Evolutionary conservation across 2,888 invertebrate genomes (phyloP).

Genomic region (Lasiommata megera): DNA sequence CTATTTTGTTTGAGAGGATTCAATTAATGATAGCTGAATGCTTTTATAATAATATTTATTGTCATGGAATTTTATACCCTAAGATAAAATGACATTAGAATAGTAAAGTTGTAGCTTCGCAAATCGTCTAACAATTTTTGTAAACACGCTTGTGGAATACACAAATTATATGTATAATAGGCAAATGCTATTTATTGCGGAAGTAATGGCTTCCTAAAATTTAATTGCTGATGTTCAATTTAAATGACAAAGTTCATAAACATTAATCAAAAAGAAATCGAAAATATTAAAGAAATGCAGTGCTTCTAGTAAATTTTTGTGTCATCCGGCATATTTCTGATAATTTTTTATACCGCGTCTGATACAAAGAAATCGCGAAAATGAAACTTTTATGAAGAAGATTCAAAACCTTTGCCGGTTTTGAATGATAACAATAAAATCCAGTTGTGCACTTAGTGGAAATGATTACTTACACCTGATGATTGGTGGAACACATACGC

Average conservation of each 20-base stretch:
- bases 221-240: slow-evolving; percentile 72
- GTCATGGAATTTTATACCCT: slow-evolving; percentile 60
- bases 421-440: slow-evolving; percentile 14
- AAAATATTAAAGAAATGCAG: slow-evolving; percentile 40
- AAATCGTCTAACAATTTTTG: slow-evolving; percentile 78
- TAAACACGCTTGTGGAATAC: slow-evolving; percentile 82
- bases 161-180: slow-evolving; percentile 71
- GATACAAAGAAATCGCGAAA: slow-evolving; percentile 65
- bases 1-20: slow-evolving; percentile 52
- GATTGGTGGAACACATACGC: slow-evolving; percentile 26
- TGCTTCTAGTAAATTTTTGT: slow-evolving; percentile 53
- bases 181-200: slow-evolving; percentile 80
- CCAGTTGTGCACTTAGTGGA: slow-evolving; percentile 12
- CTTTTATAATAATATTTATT: slow-evolving; percentile 34
- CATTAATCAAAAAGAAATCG: slow-evolving; percentile 38
- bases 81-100: slow-evolving; percentile 46
- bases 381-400: slow-evolving; percentile 31
- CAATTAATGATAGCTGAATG: slow-evolving; percentile 35
- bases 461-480: slow-evolving; percentile 13
- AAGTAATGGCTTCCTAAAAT: slow-evolving; percentile 82
- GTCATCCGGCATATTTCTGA: slow-evolving; percentile 61
- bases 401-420: slow-evolving; percentile 11
- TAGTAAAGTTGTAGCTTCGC: slow-evolving; percentile 49
- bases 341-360: slow-evolving; percentile 60
- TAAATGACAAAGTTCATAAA: slow-evolving; percentile 53